Evolutionary conservation across 2,113 vertebrate species (phyloP), one percentile per base, ranked within the genome.

Genomic region (Cavia porcellus): DNA sequence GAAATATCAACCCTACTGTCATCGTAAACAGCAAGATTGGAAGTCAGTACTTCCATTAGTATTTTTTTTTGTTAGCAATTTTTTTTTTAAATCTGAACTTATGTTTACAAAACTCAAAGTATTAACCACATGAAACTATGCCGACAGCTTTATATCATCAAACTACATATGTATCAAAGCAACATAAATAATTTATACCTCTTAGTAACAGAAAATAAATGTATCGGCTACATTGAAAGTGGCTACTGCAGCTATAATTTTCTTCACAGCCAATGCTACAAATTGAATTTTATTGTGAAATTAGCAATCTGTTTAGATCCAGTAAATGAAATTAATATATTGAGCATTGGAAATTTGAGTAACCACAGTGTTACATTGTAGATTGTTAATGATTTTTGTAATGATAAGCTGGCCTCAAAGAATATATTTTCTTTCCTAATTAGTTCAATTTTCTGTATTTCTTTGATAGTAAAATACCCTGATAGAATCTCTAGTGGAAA

Each of bases 91-190:
- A 24, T 81, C 12, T 95, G 87, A 95, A 95, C 92, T 97, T 72
- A 81, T 96, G 30, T 85, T 95, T 80, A 87, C 4, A 92, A 93
- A 95, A 89, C 19, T 7, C 89, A 94, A 97, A 89, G 47, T 59
- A 84, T 59, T 95, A 92, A 68, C 61, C n/a, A 70, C 24, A 80
- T 62, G 28, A 92, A 96, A 62, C 35, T 94, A 68, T 94, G 62
- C 8, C 72, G 35, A 91, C 32, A 93, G 35, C 55, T 95, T 90
- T 92, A 92, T 77, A 74, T 77, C 84, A 7, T 15, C 45, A 85
- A 87, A 12, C 32, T 89, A 17, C 30, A 89, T 61, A 84, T 84
- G 57, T 38, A 81, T 84, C 75, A 95, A 91, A 64, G 12, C 32
- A 95, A 50, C 25, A 50, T 77, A 92, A 94, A 90, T 4, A 80